Conservation (phyloP, 2,113 vertebrate genomes). For the Oncorhynchus masou region DNA sequence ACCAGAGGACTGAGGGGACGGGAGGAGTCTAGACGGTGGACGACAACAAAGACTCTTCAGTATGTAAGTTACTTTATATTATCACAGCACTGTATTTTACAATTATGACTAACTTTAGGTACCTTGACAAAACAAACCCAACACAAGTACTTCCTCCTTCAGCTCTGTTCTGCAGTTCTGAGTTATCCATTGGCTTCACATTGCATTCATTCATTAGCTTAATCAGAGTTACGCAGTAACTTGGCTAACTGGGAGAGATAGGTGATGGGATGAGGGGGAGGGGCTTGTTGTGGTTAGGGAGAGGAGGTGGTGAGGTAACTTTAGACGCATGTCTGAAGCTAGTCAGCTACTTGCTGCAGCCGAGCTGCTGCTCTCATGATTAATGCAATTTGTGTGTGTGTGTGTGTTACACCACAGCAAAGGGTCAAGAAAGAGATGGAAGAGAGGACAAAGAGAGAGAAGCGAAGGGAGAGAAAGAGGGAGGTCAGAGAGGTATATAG, state of each 20-base stretch:
- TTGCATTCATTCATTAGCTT: background rate
- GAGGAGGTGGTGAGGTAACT: background rate
- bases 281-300: background rate
- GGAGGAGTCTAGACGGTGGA: constrained; percentile 2
- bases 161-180: background rate
- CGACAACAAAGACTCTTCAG: constrained; percentile 17
- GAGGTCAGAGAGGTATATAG: background rate
- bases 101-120: too few species aligned
- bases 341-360: too few species aligned
- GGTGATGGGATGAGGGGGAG: background rate
- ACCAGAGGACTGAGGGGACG: constrained; percentile 3
- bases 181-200: background rate
- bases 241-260: background rate
- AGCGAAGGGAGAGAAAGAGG: background rate
- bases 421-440: background rate
- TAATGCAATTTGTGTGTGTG: too few species aligned
- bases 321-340: background rate
- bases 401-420: too few species aligned
- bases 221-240: constrained; percentile 19
- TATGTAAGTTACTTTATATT: constrained; percentile 39
- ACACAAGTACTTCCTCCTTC: too few species aligned
- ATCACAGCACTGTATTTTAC: too few species aligned
- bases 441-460: background rate
- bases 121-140: too few species aligned
- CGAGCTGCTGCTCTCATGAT: background rate